Evolutionary conservation across 2,888 invertebrate genomes (phyloP).

Genomic region (Monochamus alternatus): DNA sequence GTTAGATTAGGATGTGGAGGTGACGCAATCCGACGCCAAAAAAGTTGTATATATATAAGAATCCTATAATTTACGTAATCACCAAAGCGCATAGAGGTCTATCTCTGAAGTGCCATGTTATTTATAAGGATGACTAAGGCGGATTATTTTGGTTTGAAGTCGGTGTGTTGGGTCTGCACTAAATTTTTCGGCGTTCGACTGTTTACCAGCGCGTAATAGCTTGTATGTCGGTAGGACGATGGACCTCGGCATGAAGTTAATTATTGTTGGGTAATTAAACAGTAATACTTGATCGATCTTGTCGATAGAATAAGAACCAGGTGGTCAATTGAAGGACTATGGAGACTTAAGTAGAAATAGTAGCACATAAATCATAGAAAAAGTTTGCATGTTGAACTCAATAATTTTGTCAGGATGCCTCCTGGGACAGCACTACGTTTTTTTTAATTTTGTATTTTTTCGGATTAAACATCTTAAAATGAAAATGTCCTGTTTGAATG

Average conservation of each 20-base stretch:
- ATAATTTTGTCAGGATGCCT: too few species aligned
- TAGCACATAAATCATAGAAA: too few species aligned
- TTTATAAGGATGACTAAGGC: conserved; percentile 43
- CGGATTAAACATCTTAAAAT: too few species aligned
- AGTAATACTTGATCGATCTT: background rate
- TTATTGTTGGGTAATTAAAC: background rate
- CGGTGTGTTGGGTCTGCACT: conserved; percentile 15
- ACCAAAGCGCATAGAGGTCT: conserved; percentile 34
- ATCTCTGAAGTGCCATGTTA: conserved; percentile 40
- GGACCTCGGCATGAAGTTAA: background rate
- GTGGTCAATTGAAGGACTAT: background rate
- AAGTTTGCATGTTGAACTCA: too few species aligned
- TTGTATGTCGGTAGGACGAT: background rate
- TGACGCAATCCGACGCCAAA: conserved; percentile 33
- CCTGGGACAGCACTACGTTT: too few species aligned
- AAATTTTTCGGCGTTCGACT: background rate
- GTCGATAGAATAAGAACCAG: background rate
- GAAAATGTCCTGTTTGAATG: too few species aligned
- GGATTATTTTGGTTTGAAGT: conserved; percentile 8
- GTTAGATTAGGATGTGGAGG: conserved; percentile 16
- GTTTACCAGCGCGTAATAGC: background rate
- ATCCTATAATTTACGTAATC: conserved; percentile 36
- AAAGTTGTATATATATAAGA: conserved; percentile 37
- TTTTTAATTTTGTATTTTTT: too few species aligned
- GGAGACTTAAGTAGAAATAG: too few species aligned